A percentile compares a stretch with the other conserved stretches of the same genome.
phyloP scores from a whole-genome alignment of 2,113 vertebrate genomes.

The Cnemophilus loriae region DNA sequence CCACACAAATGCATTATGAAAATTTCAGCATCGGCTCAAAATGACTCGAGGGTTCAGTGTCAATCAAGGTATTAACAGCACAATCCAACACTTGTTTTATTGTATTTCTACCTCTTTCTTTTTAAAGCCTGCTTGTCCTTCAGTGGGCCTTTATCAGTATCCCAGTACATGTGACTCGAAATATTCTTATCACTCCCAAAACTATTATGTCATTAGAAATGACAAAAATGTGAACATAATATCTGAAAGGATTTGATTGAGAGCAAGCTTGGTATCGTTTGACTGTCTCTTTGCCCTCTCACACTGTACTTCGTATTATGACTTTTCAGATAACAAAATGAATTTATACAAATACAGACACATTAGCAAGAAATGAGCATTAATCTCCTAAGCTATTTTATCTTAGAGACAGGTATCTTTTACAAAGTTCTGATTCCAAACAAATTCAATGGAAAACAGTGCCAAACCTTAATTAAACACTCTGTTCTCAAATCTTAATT shows the following conservation, averaged over 20 bases:
- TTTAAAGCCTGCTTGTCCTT: background rate
- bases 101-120: background rate
- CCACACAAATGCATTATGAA: rapidly evolving
- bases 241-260: background rate
- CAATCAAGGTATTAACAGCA: background rate
- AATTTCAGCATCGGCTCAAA: background rate
- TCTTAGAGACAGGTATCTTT: background rate
- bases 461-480: background rate
- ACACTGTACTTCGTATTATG: background rate
- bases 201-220: background rate
- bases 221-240: background rate
- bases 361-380: rapidly evolving
- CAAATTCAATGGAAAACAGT: background rate
- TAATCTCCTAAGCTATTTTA: background rate
- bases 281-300: background rate
- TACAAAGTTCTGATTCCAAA: background rate
- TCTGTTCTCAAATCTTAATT: background rate
- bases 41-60: background rate
- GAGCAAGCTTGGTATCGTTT: background rate
- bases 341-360: background rate
- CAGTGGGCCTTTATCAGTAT: background rate
- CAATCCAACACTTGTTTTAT: background rate
- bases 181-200: background rate
- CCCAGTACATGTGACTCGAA: background rate
- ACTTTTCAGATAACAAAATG: background rate